Percentiles rank a stretch among this genome's conserved stretches.
These are phyloP conservation scores for Porites evermanni DNA, from an alignment of 92 coral and sea anemone species.

Conservation along the genomic window DNA sequence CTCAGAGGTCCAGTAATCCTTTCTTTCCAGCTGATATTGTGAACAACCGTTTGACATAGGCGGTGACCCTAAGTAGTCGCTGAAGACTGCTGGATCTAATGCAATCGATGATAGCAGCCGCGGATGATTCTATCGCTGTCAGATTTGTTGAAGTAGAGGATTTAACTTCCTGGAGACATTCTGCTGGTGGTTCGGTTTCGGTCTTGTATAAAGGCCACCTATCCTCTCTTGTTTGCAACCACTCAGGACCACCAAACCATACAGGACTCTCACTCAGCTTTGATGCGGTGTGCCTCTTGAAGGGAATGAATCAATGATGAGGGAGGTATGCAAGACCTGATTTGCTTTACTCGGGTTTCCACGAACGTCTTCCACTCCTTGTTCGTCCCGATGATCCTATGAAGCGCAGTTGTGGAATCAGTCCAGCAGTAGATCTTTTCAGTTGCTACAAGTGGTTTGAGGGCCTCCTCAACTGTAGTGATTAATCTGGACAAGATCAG, in stretches of 20 bases:
- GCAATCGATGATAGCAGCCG: neutral
- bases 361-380: constrained; percentile 60
- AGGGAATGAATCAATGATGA: constrained; percentile 46
- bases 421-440: constrained; percentile 32
- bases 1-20: too few species aligned
- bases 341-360: constrained; percentile 57
- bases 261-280: constrained; percentile 10
- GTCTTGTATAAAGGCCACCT: constrained; percentile 3
- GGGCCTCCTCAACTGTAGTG: too few species aligned
- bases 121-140: neutral
- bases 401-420: constrained; percentile 54
- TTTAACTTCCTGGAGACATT: too few species aligned
- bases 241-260: constrained; percentile 60
- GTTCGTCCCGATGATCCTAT: constrained; percentile 44
- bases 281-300: neutral
- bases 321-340: constrained; percentile 44
- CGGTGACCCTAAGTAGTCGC: too few species aligned
- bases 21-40: too few species aligned
- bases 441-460: too few species aligned
- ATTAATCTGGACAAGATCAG: too few species aligned
- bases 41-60: too few species aligned
- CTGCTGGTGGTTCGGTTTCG: constrained; percentile 5
- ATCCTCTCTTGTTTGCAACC: constrained; percentile 22
- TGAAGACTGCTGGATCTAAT: too few species aligned
- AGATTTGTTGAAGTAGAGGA: neutral